Evolutionary conservation across 2,797 vertebrate species (phyloP).

Genomic region (Falco columbarius): DNA sequence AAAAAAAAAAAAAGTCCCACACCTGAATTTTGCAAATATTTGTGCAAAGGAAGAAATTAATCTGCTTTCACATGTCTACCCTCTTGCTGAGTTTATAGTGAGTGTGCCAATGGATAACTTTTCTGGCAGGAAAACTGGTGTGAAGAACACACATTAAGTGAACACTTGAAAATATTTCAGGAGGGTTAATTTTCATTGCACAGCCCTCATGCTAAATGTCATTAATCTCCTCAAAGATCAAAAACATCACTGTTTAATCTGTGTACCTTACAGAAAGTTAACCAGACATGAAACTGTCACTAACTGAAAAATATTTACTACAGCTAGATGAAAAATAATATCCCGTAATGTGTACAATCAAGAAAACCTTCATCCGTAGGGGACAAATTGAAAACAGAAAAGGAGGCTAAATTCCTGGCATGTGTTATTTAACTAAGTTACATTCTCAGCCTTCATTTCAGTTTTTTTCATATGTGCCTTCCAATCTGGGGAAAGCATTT

Average conservation of each 20-base stretch:
- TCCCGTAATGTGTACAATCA: background rate
- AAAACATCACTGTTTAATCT: constrained; percentile 26
- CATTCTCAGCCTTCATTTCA: background rate
- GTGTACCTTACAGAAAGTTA: background rate
- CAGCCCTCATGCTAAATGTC: background rate
- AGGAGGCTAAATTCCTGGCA: background rate
- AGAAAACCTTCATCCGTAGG: background rate
- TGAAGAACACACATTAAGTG: background rate
- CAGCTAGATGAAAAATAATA: constrained; percentile 30
- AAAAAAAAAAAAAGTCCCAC: background rate
- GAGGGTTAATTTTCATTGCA: background rate
- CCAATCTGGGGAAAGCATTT: background rate
- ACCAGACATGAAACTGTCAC: constrained; percentile 35
- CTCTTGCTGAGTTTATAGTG: background rate
- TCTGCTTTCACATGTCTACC: background rate
- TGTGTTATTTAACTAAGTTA: background rate
- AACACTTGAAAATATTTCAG: background rate
- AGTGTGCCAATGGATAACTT: background rate
- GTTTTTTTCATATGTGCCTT: background rate
- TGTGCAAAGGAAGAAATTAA: background rate
- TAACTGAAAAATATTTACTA: constrained; percentile 46
- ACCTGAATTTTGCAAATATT: constrained; percentile 4
- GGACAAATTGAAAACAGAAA: constrained; percentile 59
- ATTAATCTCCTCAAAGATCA: constrained; percentile 20
- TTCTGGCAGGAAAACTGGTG: background rate